A percentile compares a stretch with the other conserved stretches of the same genome.
phyloP scores from a whole-genome alignment of 2,888 invertebrate genomes.

The Apomyelois bistriatella region DNA sequence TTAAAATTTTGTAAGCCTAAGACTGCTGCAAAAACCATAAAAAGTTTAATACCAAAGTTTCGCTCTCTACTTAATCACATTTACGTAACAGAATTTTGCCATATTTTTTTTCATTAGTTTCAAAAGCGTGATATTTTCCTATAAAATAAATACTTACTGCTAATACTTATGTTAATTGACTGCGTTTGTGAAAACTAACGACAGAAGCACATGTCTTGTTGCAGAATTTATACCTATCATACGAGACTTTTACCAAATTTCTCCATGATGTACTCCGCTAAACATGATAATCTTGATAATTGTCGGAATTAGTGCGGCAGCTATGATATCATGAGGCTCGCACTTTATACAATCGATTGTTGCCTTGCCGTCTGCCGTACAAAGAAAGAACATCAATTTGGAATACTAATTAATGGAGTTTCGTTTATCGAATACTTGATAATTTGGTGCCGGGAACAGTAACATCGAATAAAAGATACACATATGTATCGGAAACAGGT shows the following conservation, averaged over 20 bases:
- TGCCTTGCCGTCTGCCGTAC: conserved; percentile 9
- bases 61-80: too few species aligned
- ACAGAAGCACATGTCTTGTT: neutral
- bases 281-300: conserved; percentile 59
- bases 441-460: conserved; percentile 3
- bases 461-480: neutral
- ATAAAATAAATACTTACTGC: too few species aligned
- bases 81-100: too few species aligned
- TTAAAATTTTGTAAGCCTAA: too few species aligned
- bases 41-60: too few species aligned
- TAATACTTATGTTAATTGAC: too few species aligned
- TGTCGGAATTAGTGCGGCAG: conserved; percentile 48
- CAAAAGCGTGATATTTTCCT: too few species aligned
- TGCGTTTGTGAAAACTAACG: too few species aligned
- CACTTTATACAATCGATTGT: conserved; percentile 46
- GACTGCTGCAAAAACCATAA: too few species aligned
- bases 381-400: conserved; percentile 11
- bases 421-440: conserved; percentile 7
- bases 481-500: neutral
- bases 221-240: neutral
- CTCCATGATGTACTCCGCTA: conserved; percentile 29
- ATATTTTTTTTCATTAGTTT: too few species aligned
- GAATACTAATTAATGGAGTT: conserved; percentile 9
- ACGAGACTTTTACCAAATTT: neutral
- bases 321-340: conserved; percentile 64